Evolutionary conservation across 2,888 invertebrate species (phyloP), one percentile per base, ranked within the genome.

Genomic region (Phoenoteleia sp.): DNA sequence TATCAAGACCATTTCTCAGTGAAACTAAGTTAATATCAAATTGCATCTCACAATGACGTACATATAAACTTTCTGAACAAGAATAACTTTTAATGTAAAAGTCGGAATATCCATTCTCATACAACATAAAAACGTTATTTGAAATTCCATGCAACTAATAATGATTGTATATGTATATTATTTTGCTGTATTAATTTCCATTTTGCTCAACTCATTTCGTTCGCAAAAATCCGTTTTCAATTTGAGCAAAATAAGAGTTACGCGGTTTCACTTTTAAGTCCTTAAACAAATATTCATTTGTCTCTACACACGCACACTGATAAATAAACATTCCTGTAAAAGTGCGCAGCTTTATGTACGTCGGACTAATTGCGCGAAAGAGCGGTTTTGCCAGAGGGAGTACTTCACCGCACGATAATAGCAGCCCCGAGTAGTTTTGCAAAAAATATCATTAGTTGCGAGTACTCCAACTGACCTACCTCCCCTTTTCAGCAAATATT

Each of bases 361-460:
- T 7, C 11, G 58, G 19, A 29, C 66, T 66, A 36, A 47, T 64
- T 64, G 62, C 45, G 42, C 60, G 13, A 45, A 42, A 64, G 60
- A 66, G 47, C 66, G 66, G 66, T 76, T 76, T 66, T 47, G 66
- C 36, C 23, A 76, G 66, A 67, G 36, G 56, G 25, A 45, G 47
- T 58, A 67, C 58, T 49, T 67, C 58, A 39, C 45, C 19, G 36
- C 67, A 60, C 58, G 49, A 11, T 77, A 77, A 77, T 77, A 60
- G 66, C 17, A 58, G 49, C 47, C 36, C 49, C 47, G 45, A 58
- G 77, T 49, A 67, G 67, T 67, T 67, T 77, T 67, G 58, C 66
- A 39, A 58, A 66, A 76, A 67, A 77, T 67, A 67, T 67, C 77
- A 77, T 77, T 77, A 77, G 15, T 60, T 66, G 19, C 64, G 29